These are phyloP conservation scores for Erynnis tages DNA, from an alignment of 2,888 invertebrate genomes.

Conservation along the genomic window DNA sequence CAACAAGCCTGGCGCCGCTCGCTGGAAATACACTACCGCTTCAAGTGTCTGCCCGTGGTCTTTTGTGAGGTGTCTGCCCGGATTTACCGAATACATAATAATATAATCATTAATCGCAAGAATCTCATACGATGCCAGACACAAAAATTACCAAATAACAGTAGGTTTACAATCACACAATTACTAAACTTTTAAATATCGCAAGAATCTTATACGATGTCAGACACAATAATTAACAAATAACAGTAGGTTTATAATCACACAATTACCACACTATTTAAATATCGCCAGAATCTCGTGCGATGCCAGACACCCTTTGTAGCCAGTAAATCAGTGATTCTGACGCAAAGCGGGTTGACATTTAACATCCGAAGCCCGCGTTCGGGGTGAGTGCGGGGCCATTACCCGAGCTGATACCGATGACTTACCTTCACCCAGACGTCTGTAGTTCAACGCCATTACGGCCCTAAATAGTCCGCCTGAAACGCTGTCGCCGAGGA, in stretches of 20 bases:
- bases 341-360: constrained; percentile 58
- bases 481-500: constrained; percentile 30
- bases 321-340: constrained; percentile 49
- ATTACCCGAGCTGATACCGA: constrained; percentile 51
- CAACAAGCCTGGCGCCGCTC: constrained; percentile 4
- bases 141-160: too few species aligned
- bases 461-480: constrained; percentile 49
- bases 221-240: too few species aligned
- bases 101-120: too few species aligned
- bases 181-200: too few species aligned
- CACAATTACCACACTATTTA: too few species aligned
- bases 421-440: constrained; percentile 44
- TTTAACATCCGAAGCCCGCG: constrained; percentile 50
- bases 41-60: constrained; percentile 9
- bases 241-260: too few species aligned
- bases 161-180: too few species aligned
- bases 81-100: too few species aligned
- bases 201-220: too few species aligned
- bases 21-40: constrained; percentile 10
- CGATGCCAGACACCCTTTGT: constrained; percentile 36
- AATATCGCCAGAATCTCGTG: too few species aligned
- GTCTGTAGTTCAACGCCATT: constrained; percentile 65
- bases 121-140: background rate
- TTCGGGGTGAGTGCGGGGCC: constrained; percentile 59
- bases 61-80: constrained; percentile 6